A percentile compares a stretch with the other conserved stretches of the same genome.
phyloP scores from a whole-genome alignment of 2,888 invertebrate species.

The Vesta saturnalis region DNA sequence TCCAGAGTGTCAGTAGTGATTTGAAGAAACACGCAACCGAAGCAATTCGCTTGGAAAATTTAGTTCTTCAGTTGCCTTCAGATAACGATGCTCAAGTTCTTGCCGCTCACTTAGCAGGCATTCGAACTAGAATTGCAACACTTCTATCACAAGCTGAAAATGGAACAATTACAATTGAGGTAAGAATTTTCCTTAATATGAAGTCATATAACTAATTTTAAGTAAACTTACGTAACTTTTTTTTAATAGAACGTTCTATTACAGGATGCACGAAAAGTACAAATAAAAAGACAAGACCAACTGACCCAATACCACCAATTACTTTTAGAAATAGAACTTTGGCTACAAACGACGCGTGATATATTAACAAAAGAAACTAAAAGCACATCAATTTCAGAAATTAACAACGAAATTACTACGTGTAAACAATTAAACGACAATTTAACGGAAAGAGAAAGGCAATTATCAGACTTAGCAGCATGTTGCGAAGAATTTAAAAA shows the following conservation, averaged over 20 bases:
- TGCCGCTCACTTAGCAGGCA: conserved; percentile 66
- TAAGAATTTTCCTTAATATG: too few relatives aligned
- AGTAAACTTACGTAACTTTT: conserved; percentile 9
- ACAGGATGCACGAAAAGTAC: conserved; percentile 66
- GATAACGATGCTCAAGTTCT: conserved; percentile 72
- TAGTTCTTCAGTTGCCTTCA: conserved; percentile 70
- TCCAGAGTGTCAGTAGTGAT: conserved; percentile 75
- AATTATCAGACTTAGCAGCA: conserved; percentile 62
- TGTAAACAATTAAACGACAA: conserved; percentile 57
- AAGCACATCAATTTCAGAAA: conserved; percentile 50
- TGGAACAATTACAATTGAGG: conserved; percentile 63
- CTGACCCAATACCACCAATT: conserved; percentile 65
- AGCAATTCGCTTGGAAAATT: conserved; percentile 70
- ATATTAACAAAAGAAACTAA: conserved; percentile 50
- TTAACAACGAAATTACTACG: conserved; percentile 53
- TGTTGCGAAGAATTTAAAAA: conserved; percentile 64
- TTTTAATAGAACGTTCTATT: conserved; percentile 44
- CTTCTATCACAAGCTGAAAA: conserved; percentile 76
- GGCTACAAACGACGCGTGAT: conserved; percentile 63
- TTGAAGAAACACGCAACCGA: conserved; percentile 76
- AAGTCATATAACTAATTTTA: conserved; percentile 19
- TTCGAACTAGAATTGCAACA: conserved; percentile 72
- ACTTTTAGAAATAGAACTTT: conserved; percentile 66
- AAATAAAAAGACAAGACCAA: conserved; percentile 66
- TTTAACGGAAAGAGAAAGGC: conserved; percentile 62